phyloP scores from a whole-genome alignment of 2,797 vertebrate species.

The Gephyroberyx darwinii region DNA sequence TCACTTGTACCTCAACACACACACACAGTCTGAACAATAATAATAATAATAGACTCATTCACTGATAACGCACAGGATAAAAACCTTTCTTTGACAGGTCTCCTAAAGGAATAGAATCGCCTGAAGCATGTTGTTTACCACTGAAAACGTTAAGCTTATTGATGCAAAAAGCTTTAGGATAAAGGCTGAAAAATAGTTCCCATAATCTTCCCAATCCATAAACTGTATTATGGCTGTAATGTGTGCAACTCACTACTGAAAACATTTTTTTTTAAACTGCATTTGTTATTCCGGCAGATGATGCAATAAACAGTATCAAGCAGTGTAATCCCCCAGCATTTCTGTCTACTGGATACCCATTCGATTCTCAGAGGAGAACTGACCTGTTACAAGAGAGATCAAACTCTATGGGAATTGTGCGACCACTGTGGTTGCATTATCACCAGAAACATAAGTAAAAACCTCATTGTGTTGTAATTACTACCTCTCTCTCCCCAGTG shows the following conservation, averaged over 20 bases:
- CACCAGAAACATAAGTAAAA: neutral
- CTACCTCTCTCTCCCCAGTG: neutral
- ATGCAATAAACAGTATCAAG: slow-evolving; percentile 27
- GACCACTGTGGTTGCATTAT: slow-evolving; percentile 10
- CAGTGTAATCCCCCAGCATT: neutral
- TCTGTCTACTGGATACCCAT: neutral
- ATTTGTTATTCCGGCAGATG: slow-evolving; percentile 14
- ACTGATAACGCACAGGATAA: neutral
- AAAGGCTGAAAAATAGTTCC: slow-evolving; percentile 64
- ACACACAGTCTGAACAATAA: neutral
- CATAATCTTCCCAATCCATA: slow-evolving; percentile 72
- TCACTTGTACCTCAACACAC: slow-evolving; percentile 1
- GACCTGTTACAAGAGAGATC: slow-evolving; percentile 9
- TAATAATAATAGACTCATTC: slow-evolving; percentile 11
- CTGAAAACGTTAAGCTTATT: slow-evolving; percentile 46
- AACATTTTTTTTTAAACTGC: slow-evolving; percentile 26
- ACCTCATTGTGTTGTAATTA: slow-evolving; percentile 15
- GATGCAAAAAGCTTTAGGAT: slow-evolving; percentile 58
- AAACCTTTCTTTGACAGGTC: neutral
- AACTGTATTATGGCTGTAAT: slow-evolving; percentile 59
- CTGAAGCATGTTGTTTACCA: slow-evolving; percentile 47
- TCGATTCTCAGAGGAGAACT: neutral
- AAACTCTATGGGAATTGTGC: neutral
- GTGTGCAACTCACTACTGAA: slow-evolving; percentile 39
- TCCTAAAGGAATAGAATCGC: neutral